These are phyloP conservation scores for Myzus persicae DNA, from an alignment of 1,140 invertebrate species.

Conservation along the genomic window DNA sequence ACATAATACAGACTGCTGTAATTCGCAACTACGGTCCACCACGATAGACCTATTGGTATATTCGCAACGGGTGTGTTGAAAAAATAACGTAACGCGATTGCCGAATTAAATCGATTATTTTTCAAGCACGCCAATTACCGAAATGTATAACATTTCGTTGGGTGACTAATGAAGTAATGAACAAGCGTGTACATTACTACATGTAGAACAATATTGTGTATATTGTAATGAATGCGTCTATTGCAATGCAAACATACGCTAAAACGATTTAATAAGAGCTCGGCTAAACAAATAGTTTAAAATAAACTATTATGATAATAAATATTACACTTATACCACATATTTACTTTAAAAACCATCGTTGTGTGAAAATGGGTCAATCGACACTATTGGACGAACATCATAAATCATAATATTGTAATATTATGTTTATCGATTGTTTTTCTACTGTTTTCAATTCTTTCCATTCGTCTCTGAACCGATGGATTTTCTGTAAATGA, in stretches of 20 bases:
- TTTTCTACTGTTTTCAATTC: neutral
- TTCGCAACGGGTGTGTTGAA: neutral
- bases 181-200: neutral
- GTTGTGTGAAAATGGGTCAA: slow-evolving; percentile 14
- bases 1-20: neutral
- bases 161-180: slow-evolving; percentile 12
- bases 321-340: neutral
- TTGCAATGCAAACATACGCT: neutral
- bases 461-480: neutral
- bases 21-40: neutral
- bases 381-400: neutral
- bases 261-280: neutral
- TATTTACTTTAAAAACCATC: slow-evolving; percentile 1
- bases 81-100: slow-evolving; percentile 36
- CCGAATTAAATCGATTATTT: slow-evolving; percentile 27
- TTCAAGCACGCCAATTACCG: neutral
- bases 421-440: neutral
- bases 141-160: slow-evolving; percentile 36
- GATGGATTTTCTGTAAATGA: neutral
- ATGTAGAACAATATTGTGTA: slow-evolving; percentile 11
- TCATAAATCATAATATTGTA: too few relatives aligned
- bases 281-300: neutral
- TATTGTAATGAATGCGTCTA: neutral
- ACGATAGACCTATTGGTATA: neutral
- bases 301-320: neutral